Evolutionary conservation across 1,140 invertebrate species (phyloP), one percentile per base, ranked within the genome.

Genomic region (Heliconius nattereri): DNA sequence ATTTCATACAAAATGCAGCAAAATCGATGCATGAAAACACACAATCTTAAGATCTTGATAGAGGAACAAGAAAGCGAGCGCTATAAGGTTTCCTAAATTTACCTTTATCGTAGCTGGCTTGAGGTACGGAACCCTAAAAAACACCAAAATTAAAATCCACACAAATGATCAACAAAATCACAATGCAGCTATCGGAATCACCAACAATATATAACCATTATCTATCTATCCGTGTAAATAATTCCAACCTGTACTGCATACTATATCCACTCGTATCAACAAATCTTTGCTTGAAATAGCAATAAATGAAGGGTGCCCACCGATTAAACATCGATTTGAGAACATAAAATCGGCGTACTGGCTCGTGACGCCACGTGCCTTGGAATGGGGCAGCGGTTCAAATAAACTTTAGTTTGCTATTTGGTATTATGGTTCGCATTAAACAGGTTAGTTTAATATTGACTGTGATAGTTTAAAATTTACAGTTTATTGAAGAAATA

Each of bases 321-420:
- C 85, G 90, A 91, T 91, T 89, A 87, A 87, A 89, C 80, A 91
- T 90, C 90, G 86, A 92, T 92, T 91, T 87, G 78, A 81, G 60
- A 86, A 87, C 89, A 89, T 91, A 89, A 90, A 92, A 91, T 88
- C 89, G 85, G 82, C 54, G 74, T 87, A 83, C 84, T 87, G 79
- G 79, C 83, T 85, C 87, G 86, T 85, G 84, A 81, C 83, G 88
- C 73, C 86, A 86, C 87, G 86, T 87, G 87, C 80, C 87, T 49
- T 26, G 45, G 73, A 80, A 77, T 77, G 79, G 73, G 60, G 71
- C 73, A 37, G 70, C 73, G 79, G 52, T 80, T 77, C 66, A 80
- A 77, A 45, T 73, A 80, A 80, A 80, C 75, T 52, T 73, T 80
- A 72, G 32, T 75, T 49, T 20, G 16, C 23, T 29, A 66, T 57